A percentile compares a stretch with the other conserved stretches of the same genome.
These are phyloP conservation scores for Clinocottus analis DNA, from an alignment of 2,113 vertebrate species.

Conservation along the genomic window DNA sequence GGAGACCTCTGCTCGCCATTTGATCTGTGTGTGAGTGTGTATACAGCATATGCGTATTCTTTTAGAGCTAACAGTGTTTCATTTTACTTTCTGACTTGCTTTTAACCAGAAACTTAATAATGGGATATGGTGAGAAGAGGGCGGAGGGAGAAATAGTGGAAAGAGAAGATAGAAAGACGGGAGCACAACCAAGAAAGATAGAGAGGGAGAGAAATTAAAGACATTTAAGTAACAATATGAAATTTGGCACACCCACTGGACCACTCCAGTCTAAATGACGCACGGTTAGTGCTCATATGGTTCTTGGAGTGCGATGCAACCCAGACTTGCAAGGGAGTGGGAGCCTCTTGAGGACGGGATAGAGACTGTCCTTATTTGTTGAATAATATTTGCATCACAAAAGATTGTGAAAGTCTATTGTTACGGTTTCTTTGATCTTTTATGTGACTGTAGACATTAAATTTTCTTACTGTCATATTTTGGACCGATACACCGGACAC, in stretches of 20 bases:
- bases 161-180: background rate
- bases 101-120: conserved; percentile 14
- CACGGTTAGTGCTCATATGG: conserved; percentile 32
- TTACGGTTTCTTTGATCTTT: too few relatives aligned
- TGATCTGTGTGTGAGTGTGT: conserved; percentile 67
- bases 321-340: background rate
- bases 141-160: background rate
- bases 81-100: conserved; percentile 30
- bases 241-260: conserved; percentile 32
- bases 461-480: background rate
- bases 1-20: conserved; percentile 64
- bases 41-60: conserved; percentile 10
- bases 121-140: background rate
- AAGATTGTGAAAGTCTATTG: too few relatives aligned
- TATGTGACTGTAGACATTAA: too few relatives aligned
- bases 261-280: conserved; percentile 32
- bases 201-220: background rate
- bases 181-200: conserved; percentile 1
- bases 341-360: conserved; percentile 36
- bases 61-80: conserved; percentile 26
- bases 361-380: conserved; percentile 31
- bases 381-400: background rate
- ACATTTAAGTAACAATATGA: conserved; percentile 23
- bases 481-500: background rate
- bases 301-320: conserved; percentile 36